Evolutionary conservation across 1,140 invertebrate genomes (phyloP), one percentile per base, ranked within the genome.

Genomic region (Trissolcus basalis): DNA sequence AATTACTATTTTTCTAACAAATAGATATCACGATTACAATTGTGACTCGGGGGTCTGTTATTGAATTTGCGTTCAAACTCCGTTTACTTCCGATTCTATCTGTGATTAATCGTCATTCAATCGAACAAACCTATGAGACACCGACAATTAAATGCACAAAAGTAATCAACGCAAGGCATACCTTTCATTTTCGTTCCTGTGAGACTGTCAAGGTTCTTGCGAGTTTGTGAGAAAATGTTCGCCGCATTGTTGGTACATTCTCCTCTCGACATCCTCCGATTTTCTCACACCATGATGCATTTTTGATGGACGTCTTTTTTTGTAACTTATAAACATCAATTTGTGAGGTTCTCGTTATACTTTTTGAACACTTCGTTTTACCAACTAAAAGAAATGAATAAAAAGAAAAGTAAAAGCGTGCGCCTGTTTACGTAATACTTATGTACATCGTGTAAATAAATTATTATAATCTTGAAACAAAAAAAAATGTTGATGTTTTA

Each of bases 361-460:
- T 27, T 27, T 27, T 27, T 39, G 50, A 59, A 12, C 5, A 49
- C 64, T 27, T 27, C 19, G 6, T 27, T n/a, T 27, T 27, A 27
- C 19, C 1, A 27, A 27, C 1, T 27, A 27, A 27, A 27, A 27
- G 6, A 1, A 1, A 27, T 27, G 19, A 27, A n/a, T n/a, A n/a
- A 27, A 27, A 6, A 27, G 2, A 27, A 27, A 27, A 3, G 19
- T 27, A 27, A 3, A 27, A 27, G 19, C 19, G 19, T 27, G 19
- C 6, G 6, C 19, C 6, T 6, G 19, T 27, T 67, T 67, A 50
- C 49, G 49, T 73, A 61, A 73, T 27, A 27, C 4, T 67, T 67
- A 48, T 68, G 50, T 67, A 74, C 35, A 60, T 65, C 56, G 36
- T 74, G 63, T 74, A 74, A 67, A 74, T 74, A 74, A 67, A 68